Evolutionary conservation across 2,888 invertebrate genomes (phyloP).

Genomic region (Aradus depressus): DNA sequence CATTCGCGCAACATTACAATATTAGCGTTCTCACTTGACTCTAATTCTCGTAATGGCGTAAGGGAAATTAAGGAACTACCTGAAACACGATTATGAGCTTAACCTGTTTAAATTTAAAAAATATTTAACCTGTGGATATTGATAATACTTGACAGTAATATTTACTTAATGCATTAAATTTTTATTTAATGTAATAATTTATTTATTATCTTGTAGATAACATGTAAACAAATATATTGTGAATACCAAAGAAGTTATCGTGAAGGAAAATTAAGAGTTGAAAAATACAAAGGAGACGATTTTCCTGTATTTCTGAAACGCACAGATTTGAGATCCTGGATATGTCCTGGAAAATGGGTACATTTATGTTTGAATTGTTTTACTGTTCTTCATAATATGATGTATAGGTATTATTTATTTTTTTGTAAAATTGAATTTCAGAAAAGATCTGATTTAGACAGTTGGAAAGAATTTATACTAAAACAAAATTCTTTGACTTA

Average conservation of each 20-base stretch:
- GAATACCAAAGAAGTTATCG: background rate
- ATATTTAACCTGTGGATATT: background rate
- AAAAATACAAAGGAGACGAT: background rate
- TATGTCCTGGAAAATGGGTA: too few species aligned
- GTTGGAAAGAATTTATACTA: background rate
- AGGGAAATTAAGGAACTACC: too few species aligned
- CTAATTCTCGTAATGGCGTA: too few species aligned
- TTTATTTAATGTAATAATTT: background rate
- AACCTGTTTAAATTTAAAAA: background rate
- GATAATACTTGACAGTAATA: too few species aligned
- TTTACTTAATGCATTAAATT: background rate
- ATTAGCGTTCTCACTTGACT: too few species aligned
- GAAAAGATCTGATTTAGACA: background rate
- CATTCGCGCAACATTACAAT: too few species aligned
- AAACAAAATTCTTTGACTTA: conserved; percentile 6
- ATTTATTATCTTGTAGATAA: background rate
- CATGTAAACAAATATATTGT: conserved; percentile 1
- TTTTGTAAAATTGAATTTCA: too few species aligned
- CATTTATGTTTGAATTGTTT: too few species aligned
- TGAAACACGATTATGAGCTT: too few species aligned
- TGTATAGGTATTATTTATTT: too few species aligned
- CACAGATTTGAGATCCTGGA: too few species aligned
- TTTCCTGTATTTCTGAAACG: background rate
- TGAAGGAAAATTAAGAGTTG: background rate
- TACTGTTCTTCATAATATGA: too few species aligned